Base-by-base conservation (phyloP, 2,113 vertebrate genomes). In the Crotalus viridis region DNA sequence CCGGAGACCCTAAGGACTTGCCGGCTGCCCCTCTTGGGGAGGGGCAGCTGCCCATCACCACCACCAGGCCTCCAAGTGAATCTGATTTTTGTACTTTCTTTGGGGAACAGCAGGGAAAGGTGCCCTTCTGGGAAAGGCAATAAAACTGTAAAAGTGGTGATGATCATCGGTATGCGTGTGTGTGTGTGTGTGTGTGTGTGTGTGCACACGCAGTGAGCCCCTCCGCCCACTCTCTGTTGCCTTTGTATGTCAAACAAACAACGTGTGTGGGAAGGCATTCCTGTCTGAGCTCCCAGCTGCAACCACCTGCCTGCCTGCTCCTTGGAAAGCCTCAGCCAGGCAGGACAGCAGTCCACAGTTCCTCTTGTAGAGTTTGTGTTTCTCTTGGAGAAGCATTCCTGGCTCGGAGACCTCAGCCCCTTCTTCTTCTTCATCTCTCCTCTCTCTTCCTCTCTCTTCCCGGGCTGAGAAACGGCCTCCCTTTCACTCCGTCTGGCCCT, bases 1-100 rank as follows among this genome's bases (percentile, higher is more conserved):
- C 96, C 95, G 94, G 46, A 48, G 33, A 22, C 33, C 55, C 51
- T 48, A 12, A 96, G 94, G 97, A 97, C 97, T 95, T 95, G 96
- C 96, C 93, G 94, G 92, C 93, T 22, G 95, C 95, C 97, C 55
- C 96, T 96, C 95, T 97, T 28, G 28, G 39, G 39, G 39, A 2
- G 81, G 95, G 96, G 96, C 96, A n/a, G 95, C 95, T 96, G 10
- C 39, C 96, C 95, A 96, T 95, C 61, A 64, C 46, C 46, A 6
- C 46, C 46, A 48, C 7, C 59, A 59, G 2, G 93, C 95, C 94
- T 89, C 96, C 97, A 97, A 97, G 95, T 89, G 94, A 95, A 95
- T 93, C 96, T 97, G 95, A 95, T 97, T 98, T 98, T 98, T 98
- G 97, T 98, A 98, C 98, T 39, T 74, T 97, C 92, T 97, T 97